phyloP scores from a whole-genome alignment of 2,797 vertebrate genomes.

The Centroberyx gerrardi region DNA sequence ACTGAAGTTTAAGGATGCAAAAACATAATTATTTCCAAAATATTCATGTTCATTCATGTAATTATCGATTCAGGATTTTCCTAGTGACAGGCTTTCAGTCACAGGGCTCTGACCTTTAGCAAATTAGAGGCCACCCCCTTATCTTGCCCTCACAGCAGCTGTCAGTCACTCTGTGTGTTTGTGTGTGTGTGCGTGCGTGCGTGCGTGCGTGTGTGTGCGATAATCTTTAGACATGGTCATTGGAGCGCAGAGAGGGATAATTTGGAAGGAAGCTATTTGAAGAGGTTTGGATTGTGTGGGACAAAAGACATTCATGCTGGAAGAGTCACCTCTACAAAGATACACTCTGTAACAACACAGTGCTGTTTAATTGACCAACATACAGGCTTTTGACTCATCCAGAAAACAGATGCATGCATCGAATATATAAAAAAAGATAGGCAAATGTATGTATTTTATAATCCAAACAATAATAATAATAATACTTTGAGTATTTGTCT shows the following conservation, averaged over 20 bases:
- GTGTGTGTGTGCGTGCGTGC: conserved; percentile 21
- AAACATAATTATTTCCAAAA: conserved; percentile 13
- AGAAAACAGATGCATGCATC: conserved; percentile 9
- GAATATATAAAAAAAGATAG: not conserved
- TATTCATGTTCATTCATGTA: conserved; percentile 18
- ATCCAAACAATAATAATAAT: not conserved
- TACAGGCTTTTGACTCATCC: not conserved
- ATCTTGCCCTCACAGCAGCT: conserved; percentile 64
- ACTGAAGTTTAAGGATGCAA: not conserved
- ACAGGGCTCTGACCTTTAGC: conserved; percentile 65
- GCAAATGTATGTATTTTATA: not conserved
- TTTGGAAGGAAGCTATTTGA: conserved; percentile 50
- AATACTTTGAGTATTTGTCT: too few relatives aligned
- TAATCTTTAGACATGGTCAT: conserved; percentile 55
- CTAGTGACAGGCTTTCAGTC: conserved; percentile 21
- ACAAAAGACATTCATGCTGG: conserved; percentile 26
- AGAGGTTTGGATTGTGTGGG: conserved; percentile 18
- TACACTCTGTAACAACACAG: conserved; percentile 13
- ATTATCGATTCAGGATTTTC: conserved; percentile 57
- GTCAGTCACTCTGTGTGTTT: conserved; percentile 47
- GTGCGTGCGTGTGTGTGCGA: not conserved
- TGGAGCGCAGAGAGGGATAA: conserved; percentile 55
- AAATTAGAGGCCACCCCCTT: conserved; percentile 63
- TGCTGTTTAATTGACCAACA: conserved; percentile 3
- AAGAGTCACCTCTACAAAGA: conserved; percentile 16